Evolutionary conservation across 1,140 invertebrate genomes (phyloP), one percentile per base, ranked within the genome.

Genomic region (Mesaphorura yosii): DNA sequence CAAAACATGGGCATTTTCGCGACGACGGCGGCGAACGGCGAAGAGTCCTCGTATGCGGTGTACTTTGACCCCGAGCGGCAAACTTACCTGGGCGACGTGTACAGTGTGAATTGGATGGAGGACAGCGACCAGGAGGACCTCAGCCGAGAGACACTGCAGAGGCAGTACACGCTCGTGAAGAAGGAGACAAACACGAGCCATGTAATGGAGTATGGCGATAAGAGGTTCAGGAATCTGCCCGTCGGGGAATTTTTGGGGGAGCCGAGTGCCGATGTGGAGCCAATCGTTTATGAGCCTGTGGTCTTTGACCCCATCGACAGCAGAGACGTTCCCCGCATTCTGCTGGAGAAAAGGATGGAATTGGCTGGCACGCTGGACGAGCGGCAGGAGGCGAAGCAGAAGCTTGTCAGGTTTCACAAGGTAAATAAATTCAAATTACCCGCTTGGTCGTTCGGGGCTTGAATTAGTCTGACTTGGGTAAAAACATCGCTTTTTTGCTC

Each of bases 91-190:
- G 79, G 72, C 14, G 78, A 79, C 70, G 73, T 78, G 2, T 81
- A 78, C 64, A 77, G 73, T 64, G 76, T 80, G n/a, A 78, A 73
- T 29, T 83, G 80, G 80, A 76, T 83, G 74, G 69, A 80, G 66
- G 76, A 81, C 68, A 72, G 75, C 17, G 78, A 82, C 58, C 67
- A 68, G 60, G 76, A 67, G n/a, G n/a, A n/a, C n/a, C n/a, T n/a
- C n/a, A n/a, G n/a, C n/a, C n/a, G n/a, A n/a, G n/a, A n/a, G n/a
- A n/a, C n/a, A n/a, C n/a, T n/a, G n/a, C n/a, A n/a, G n/a, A n/a
- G n/a, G n/a, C n/a, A n/a, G n/a, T n/a, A n/a, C n/a, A n/a, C n/a
- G n/a, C n/a, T 77, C 48, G 77, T 79, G 2, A 73, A 72, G 59
- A 65, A 70, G n/a, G 70, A 76, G 64, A 80, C 78, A 3, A 79